Evolutionary conservation across 2,797 vertebrate genomes (phyloP).

Genomic region (Arctocebus calabarensis): DNA sequence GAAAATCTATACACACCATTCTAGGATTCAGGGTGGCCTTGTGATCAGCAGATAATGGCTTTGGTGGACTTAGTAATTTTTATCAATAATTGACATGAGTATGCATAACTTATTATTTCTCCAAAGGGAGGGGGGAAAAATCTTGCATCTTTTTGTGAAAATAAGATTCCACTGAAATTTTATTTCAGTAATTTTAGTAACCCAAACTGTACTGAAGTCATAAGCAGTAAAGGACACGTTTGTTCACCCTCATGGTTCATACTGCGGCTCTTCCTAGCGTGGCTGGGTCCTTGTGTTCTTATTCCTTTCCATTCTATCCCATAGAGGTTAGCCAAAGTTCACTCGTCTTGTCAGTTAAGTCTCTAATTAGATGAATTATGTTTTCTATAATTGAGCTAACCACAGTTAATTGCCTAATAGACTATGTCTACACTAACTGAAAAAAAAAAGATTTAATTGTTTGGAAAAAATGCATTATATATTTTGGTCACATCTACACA

Average conservation of each 20-base stretch:
- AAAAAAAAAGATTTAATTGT: slow-evolving; percentile 74
- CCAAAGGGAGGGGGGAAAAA: not conserved
- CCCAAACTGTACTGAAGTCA: not conserved
- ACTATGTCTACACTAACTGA: slow-evolving; percentile 68
- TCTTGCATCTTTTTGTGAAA: not conserved
- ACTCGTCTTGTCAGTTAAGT: slow-evolving; percentile 68
- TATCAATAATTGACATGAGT: not conserved
- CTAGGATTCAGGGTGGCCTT: not conserved
- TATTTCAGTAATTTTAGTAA: not conserved
- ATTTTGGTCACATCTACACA: slow-evolving; percentile 65
- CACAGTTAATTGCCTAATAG: slow-evolving; percentile 80
- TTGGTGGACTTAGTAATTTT: not conserved
- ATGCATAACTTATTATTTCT: not conserved
- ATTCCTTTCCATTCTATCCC: not conserved
- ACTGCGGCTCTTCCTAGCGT: not conserved
- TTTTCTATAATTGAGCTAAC: slow-evolving; percentile 78
- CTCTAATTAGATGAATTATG: slow-evolving; percentile 76
- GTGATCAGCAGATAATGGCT: not conserved
- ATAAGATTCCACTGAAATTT: not conserved
- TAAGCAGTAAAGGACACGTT: not conserved
- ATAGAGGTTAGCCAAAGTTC: slow-evolving; percentile 74
- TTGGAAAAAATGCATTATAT: slow-evolving; percentile 72
- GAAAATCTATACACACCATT: not conserved
- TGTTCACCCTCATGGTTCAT: not conserved
- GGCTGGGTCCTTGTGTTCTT: not conserved